phyloP scores from a whole-genome alignment of 2,113 vertebrate species.

The Lophius piscatorius region DNA sequence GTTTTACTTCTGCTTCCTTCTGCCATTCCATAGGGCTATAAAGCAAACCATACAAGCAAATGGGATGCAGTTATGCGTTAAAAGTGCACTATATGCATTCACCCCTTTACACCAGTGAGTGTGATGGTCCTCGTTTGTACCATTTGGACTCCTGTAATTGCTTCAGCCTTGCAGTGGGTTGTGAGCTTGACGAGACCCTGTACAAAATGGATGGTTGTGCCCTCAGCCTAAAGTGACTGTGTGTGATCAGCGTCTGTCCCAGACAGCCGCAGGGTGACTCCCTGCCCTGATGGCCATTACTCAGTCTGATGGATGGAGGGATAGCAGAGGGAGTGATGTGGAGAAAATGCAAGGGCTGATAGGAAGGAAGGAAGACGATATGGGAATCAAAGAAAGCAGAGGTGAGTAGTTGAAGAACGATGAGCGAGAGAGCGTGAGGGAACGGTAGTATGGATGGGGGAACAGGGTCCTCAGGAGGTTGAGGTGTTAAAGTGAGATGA shows the following conservation, averaged over 20 bases:
- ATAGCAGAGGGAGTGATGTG: constrained; percentile 44
- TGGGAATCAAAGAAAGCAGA: constrained; percentile 43
- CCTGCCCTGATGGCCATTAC: constrained; percentile 72
- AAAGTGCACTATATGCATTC: constrained; percentile 1
- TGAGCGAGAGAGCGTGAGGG: constrained; percentile 38
- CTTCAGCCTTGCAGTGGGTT: constrained; percentile 28
- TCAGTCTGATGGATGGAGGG: constrained; percentile 75
- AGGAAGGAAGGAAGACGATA: constrained; percentile 34
- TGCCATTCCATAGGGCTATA: background rate
- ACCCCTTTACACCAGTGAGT: constrained; percentile 21
- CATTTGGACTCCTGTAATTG: constrained; percentile 40
- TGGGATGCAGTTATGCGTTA: constrained; percentile 3
- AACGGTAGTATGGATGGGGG: constrained; percentile 29
- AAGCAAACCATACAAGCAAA: constrained; percentile 17
- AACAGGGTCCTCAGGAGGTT: constrained; percentile 48
- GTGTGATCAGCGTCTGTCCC: constrained; percentile 73
- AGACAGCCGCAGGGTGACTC: constrained; percentile 75
- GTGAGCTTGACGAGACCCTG: constrained; percentile 37
- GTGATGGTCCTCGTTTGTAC: constrained; percentile 12
- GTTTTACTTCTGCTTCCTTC: background rate
- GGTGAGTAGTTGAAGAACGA: constrained; percentile 49
- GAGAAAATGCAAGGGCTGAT: constrained; percentile 34
- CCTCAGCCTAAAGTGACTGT: constrained; percentile 66
- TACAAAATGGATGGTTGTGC: constrained; percentile 63
- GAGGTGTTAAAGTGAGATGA: constrained; percentile 64